Evolutionary conservation across 2,113 vertebrate genomes (phyloP), one percentile per base, ranked within the genome.

Genomic region (Proteles cristata): DNA sequence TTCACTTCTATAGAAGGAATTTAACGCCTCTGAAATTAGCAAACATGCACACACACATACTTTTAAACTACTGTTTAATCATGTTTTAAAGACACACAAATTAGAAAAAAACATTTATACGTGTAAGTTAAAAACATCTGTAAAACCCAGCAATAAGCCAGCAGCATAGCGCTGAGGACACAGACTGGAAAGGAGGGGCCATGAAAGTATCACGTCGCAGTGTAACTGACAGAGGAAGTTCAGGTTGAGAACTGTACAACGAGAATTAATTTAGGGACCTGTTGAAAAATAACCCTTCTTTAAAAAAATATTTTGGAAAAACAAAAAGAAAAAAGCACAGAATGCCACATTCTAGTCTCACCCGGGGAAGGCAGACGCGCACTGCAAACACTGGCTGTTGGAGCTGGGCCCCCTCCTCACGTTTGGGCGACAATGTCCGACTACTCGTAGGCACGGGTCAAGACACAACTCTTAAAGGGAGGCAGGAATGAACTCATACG

Each of bases 31-130:
- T 95, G 33, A 97, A 98, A 96, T 96, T 14, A 97, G 96, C 87
- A 95, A 95, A 82, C 93, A 96, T 93, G 90, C 68, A 81, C 63
- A 39, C 21, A 71, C 35, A 71, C 35, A 7, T 15, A 45, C 95
- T 97, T 98, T 99, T 98, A 98, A 98, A 98, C 98, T 99, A 98
- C 98, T 68, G 81, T 99, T 99, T 99, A 99, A 99, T 99, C 97
- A 91, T 39, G 94, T 98, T 98, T 97, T 98, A 98, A 98, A 98
- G 98, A 99, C 98, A 98, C 96, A 96, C 97, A 98, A 96, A 98
- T 98, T 98, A 98, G 98, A 98, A 98, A 98, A 93, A 98, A 98
- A 98, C 98, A 98, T 98, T 98, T 98, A 98, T 96, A 98, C 90
- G 95, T 97, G 95, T 97, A 98, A 98, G 98, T 98, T 99, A 98